A percentile compares a stretch with the other conserved stretches of the same genome.
phyloP scores from a whole-genome alignment of 2,888 invertebrate species.

The Hirtodrosophila duncani region DNA sequence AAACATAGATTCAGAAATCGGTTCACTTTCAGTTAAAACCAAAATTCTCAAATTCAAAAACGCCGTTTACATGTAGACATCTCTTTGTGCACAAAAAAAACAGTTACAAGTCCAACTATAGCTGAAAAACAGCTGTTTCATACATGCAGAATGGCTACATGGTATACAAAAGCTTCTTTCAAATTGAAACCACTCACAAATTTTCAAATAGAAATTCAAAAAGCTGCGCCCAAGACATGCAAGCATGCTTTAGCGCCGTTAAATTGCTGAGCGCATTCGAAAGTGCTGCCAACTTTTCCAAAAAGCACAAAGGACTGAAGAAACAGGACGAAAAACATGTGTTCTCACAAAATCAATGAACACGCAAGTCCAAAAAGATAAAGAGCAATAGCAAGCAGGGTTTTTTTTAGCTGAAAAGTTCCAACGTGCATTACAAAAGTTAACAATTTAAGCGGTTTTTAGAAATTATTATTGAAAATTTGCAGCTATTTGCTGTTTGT shows the following conservation, averaged over 20 bases:
- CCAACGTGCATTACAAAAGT: conserved; percentile 1
- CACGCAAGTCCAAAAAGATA: conserved; percentile 1
- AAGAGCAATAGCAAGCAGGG: conserved; percentile 8
- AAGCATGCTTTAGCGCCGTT: neutral
- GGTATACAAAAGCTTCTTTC: conserved; percentile 9
- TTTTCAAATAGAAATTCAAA: too few species aligned
- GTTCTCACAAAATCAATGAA: conserved; percentile 68
- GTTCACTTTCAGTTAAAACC: too few species aligned
- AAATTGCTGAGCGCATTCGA: conserved; percentile 7
- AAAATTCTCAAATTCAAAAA: too few species aligned
- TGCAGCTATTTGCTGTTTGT: too few species aligned
- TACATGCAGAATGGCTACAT: too few species aligned
- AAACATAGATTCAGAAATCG: too few species aligned
- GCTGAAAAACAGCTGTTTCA: too few species aligned
- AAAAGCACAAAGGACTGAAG: conserved; percentile 27
- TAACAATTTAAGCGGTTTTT: conserved; percentile 3
- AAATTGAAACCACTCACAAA: conserved; percentile 6
- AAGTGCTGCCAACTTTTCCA: conserved; percentile 18
- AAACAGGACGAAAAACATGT: conserved; percentile 42
- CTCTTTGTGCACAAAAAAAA: too few species aligned
- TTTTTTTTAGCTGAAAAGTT: conserved; percentile 17
- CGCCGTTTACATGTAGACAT: too few species aligned
- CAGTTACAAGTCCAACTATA: too few species aligned
- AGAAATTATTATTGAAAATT: too few species aligned
- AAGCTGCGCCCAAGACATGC: conserved; percentile 3